Evolutionary conservation across 2,888 invertebrate genomes (phyloP).

Genomic region (Caenorhabditis virilis): DNA sequence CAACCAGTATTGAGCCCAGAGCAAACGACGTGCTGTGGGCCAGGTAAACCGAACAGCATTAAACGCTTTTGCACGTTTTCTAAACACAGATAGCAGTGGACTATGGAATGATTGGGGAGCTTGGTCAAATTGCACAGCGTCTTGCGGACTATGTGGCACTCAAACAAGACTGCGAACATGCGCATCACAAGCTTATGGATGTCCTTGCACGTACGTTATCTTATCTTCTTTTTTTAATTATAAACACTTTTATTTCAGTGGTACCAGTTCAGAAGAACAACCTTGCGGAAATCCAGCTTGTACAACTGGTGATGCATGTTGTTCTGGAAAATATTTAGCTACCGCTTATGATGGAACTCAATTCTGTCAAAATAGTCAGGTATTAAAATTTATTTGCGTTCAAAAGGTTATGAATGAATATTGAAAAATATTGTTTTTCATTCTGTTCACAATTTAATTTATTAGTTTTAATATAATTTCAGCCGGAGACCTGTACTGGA

Average conservation of each 20-base stretch:
- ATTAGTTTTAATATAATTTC: too few relatives aligned
- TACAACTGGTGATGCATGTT: constrained; percentile 11
- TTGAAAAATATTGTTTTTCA: too few relatives aligned
- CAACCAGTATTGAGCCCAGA: constrained; percentile 27
- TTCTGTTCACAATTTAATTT: too few relatives aligned
- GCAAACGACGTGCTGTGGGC: constrained; percentile 43
- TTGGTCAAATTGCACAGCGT: constrained; percentile 39
- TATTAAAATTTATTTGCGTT: constrained; percentile 5
- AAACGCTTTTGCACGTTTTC: too few relatives aligned
- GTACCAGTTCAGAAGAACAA: constrained; percentile 18
- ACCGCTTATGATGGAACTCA: constrained; percentile 40
- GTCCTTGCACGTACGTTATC: constrained; percentile 50
- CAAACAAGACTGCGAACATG: constrained; percentile 38
- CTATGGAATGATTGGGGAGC: constrained; percentile 45
- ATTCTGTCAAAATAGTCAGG: constrained; percentile 41
- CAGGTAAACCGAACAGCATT: too few relatives aligned
- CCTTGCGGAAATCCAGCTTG: constrained; percentile 33
- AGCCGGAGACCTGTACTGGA: constrained; percentile 38
- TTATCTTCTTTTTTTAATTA: too few relatives aligned
- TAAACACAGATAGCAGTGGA: constrained; percentile 41
- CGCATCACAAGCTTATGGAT: constrained; percentile 43
- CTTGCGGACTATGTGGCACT: constrained; percentile 46
- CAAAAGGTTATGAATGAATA: background rate
- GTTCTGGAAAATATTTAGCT: constrained; percentile 32
- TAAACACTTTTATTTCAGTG: constrained; percentile 18